Base-by-base conservation (phyloP, 2,797 vertebrate genomes). In the Sphenodon punctatus region DNA sequence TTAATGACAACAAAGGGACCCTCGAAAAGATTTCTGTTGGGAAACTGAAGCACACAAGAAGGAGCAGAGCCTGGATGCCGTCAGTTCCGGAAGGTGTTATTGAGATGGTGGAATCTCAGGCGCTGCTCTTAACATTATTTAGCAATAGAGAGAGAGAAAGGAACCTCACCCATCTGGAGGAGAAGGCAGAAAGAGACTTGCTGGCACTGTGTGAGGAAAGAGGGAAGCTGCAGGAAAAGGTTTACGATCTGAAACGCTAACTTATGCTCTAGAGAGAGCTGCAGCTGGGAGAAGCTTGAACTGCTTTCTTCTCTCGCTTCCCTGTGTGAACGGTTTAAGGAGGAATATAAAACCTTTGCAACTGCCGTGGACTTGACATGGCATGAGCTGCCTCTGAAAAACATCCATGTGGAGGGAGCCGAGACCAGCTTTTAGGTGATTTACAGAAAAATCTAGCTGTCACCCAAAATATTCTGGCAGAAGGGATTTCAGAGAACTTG, bases 261-360 rank as follows among this genome's bases (percentile, higher is more conserved):
- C 22, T 78, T 49, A 14, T 27, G 8, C 10, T 10, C 8, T n/a
- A 39, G 39, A 43, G 45, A 6, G 11, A 65, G 8, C 17, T 3
- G 3, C 8, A 70, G 10, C 48, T 78, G 34, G 12, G 10, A 2
- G 32, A 78, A n/a, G 32, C 87, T 95, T 4, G 94, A 96, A 48
- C 76, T 92, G 4, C 93, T 99, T 66, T 85, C 89, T 45, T 96
- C 97, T 11, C 89, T 96, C 1, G 80, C 93, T 64, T 88, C 94
- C 10, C 81, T 88, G 23, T 91, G 94, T 17, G 71, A 91, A 1
- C 67, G 43, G 25, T 98, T 99, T 74, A 94, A 92, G 67, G 89
- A 96, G 4, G 94, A 97, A 1, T 99, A 99, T 86, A 96, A 88
- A 77, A 86, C 48, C 16, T 97, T 99, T 56, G 97, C 97, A 16